Conservation (phyloP, 2,888 invertebrate species). For the Margaritifera margaritifera region DNA sequence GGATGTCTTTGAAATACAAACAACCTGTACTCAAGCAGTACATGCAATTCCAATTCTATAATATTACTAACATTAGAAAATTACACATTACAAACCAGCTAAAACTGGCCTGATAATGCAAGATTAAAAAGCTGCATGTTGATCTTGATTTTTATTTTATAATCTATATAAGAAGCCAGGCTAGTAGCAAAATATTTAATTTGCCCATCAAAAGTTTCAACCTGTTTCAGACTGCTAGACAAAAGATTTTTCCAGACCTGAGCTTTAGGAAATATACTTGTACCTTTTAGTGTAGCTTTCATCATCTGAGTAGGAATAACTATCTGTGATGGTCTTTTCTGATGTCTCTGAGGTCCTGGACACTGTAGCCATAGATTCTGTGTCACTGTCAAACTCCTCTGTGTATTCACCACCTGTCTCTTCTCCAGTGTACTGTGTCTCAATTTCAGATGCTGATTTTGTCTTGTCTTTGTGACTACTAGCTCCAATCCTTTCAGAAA, state of each 20-base stretch:
- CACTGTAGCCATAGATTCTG: slow-evolving; percentile 26
- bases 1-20: no score
- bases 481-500: slow-evolving; percentile 51
- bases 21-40: neutral
- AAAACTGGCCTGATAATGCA: no score
- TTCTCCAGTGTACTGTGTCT: slow-evolving; percentile 45
- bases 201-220: no score
- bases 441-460: slow-evolving; percentile 43
- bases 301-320: slow-evolving; percentile 2
- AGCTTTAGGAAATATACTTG: slow-evolving; percentile 5
- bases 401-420: slow-evolving; percentile 52
- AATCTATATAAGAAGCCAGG: no score
- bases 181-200: no score
- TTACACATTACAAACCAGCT: no score
- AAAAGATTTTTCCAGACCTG: no score
- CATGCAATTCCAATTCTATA: neutral
- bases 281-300: slow-evolving; percentile 31
- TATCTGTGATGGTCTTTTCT: slow-evolving; percentile 13
- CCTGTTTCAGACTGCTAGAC: no score
- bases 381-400: slow-evolving; percentile 51
- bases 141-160: no score
- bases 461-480: slow-evolving; percentile 29
- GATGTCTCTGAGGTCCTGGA: slow-evolving; percentile 13
- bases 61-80: neutral
- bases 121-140: no score